Base-by-base conservation (phyloP, 2,113 vertebrate species). In the Paramormyrops kingsleyae region DNA sequence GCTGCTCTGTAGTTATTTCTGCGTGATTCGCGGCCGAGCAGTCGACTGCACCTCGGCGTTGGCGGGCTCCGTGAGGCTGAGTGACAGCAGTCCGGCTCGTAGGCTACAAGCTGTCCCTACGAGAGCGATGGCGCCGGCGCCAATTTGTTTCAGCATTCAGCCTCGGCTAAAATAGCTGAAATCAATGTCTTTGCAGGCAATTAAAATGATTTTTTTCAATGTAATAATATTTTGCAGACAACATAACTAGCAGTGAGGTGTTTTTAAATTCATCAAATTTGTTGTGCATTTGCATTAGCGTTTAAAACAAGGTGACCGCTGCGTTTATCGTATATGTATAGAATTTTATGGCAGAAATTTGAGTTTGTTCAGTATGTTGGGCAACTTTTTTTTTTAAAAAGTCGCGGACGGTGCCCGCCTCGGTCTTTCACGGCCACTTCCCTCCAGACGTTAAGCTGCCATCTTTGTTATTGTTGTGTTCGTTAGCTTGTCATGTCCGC, bases 391-490 rank as follows among this genome's bases (percentile, higher is more conserved):
- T 59, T 47, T 50, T 17, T 17, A 31, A 74, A 31, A 47, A 84
- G 42, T 84, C 9, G 27, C 12, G 12, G 85, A 15, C 13, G 85
- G 85, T 50, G 56, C 56, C 56, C 62, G 50, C 39, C 46, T 66
- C 47, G 13, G 3, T 74, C 46, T 59, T 52, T 74, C 35, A 12
- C 42, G 39, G 21, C 39, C 27, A 47, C 39, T 70, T 85, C 89
- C 44, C 42, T 53, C 31, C 84, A 62, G 80, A 90, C 84, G 62
- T 89, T 56, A 24, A 39, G 88, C 90, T 92, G 92, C 89, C 92
- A 91, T 92, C 83, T 92, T 92, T 92, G 84, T 88, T 88, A 87
- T 90, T 92, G 70, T 88, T 87, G 49, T 88, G 87, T 44, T 66
- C 87, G 87, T 66, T 59, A 44, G 53, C 87, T 89, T 42, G 49